Percentiles rank a stretch among this genome's conserved stretches.
phyloP scores from a whole-genome alignment of 2,797 vertebrate species.

The Hybognathus amarus region DNA sequence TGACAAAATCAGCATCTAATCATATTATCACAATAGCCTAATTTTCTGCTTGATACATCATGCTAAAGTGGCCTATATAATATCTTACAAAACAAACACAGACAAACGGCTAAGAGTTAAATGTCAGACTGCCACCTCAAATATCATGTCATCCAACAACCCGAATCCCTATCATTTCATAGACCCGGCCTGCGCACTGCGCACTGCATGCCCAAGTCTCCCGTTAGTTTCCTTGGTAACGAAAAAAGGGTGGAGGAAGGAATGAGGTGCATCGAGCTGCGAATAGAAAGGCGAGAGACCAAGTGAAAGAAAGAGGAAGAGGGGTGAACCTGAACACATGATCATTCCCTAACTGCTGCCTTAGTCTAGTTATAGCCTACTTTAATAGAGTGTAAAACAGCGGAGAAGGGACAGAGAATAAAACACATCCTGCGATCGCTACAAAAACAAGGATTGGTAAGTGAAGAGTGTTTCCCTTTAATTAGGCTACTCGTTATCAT shows the following conservation, averaged over 20 bases:
- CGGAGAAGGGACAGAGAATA: background rate
- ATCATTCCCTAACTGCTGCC: constrained; percentile 44
- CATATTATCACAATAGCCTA: background rate
- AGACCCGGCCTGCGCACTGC: constrained; percentile 59
- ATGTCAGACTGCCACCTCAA: background rate
- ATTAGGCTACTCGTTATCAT: background rate
- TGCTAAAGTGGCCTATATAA: background rate
- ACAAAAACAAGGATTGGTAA: constrained; percentile 10
- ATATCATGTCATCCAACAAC: constrained; percentile 45
- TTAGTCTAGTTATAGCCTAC: background rate
- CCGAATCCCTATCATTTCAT: background rate
- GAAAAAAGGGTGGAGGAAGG: constrained; percentile 56
- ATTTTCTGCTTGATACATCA: background rate
- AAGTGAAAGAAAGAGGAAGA: constrained; percentile 48
- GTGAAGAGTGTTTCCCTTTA: background rate
- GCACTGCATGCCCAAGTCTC: constrained; percentile 80
- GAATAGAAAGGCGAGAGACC: constrained; percentile 45
- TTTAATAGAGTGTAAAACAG: background rate
- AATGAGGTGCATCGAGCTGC: constrained; percentile 50
- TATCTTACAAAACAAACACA: background rate
- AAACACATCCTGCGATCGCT: background rate
- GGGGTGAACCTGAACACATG: constrained; percentile 70
- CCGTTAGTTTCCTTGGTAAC: constrained; percentile 80
- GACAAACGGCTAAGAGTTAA: background rate
- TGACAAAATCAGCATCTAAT: too few relatives aligned